Base-by-base conservation (phyloP, 1,140 invertebrate species). In the Tribolium castaneum region DNA sequence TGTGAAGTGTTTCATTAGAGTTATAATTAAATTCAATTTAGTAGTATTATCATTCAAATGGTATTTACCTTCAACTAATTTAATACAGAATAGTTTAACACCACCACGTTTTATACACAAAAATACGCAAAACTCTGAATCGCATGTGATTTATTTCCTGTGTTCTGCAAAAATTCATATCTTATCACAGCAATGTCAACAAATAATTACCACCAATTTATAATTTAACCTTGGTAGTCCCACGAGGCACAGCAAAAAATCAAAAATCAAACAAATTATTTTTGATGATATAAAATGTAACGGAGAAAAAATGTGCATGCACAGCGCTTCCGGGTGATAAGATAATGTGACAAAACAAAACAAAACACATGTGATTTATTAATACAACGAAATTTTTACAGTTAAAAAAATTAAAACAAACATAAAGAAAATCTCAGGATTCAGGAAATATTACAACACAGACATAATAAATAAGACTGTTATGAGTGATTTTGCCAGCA, bases 11-110 rank as follows among this genome's bases (percentile, higher is more conserved):
- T 66, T 66, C 59, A 35, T 30, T 66, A 66, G 30, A 19, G 10
- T 59, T 59, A 22, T 59, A 59, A 66, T 66, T 66, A 66, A 66
- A 66, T 66, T 66, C 59, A 66, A 35, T 66, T 66, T 66, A 66
- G 30, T 35, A 35, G 9, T 35, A 66, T 66, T 66, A 66, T 66
- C 25, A 66, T 66, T 66, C 30, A 35, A 66, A 35, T 35, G 59
- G 30, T 35, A 66, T 66, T 66, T 66, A 66, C 59, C 59, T 66
- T 66, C 59, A 66, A 35, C 59, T 66, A 66, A 35, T 66, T 14
- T 22, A 66, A 66, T 66, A 14, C 30, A 14, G 59, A 34, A 35
- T 35, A 66, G 35, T 66, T 22, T 35, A 14, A 35, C 59, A 13
- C 59, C 59, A 12, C 34, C 54, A 66, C 30, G 34, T 52, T 52